These are phyloP conservation scores for Sylvilagus bachmani DNA, from an alignment of 2,113 vertebrate species.

Conservation along the genomic window DNA sequence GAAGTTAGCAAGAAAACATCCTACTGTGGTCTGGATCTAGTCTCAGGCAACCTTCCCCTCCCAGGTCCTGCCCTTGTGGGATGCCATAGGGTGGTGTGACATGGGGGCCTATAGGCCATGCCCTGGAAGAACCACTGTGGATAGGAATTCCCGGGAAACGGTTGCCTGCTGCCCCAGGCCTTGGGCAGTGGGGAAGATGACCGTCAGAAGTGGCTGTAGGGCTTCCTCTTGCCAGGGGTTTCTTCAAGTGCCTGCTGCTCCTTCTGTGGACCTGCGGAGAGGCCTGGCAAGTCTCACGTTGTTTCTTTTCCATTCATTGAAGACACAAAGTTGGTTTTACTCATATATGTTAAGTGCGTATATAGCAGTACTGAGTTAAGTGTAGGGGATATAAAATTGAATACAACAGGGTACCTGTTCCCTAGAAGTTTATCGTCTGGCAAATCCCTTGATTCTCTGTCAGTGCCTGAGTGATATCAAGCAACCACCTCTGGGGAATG, in stretches of 20 bases:
- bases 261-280: not conserved
- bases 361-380: not conserved
- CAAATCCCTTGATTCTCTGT: not conserved
- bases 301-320: slow-evolving; percentile 49
- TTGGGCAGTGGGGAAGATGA: not conserved
- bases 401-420: not conserved
- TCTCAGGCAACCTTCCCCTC: not conserved
- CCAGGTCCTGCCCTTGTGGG: not conserved
- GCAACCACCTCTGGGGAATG: not conserved
- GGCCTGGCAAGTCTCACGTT: not conserved
- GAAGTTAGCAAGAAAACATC: slow-evolving; percentile 42
- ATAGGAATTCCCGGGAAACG: not conserved
- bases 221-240: not conserved
- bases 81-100: not conserved
- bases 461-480: not conserved
- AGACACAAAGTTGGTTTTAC: not conserved
- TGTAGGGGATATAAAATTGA: not conserved
- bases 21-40: not conserved
- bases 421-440: not conserved
- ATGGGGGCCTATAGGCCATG: not conserved
- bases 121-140: not conserved
- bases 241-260: not conserved
- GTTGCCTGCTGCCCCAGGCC: not conserved
- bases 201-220: not conserved
- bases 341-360: not conserved